phyloP scores from a whole-genome alignment of 2,888 invertebrate genomes.

The Ectropis crepuscularia region DNA sequence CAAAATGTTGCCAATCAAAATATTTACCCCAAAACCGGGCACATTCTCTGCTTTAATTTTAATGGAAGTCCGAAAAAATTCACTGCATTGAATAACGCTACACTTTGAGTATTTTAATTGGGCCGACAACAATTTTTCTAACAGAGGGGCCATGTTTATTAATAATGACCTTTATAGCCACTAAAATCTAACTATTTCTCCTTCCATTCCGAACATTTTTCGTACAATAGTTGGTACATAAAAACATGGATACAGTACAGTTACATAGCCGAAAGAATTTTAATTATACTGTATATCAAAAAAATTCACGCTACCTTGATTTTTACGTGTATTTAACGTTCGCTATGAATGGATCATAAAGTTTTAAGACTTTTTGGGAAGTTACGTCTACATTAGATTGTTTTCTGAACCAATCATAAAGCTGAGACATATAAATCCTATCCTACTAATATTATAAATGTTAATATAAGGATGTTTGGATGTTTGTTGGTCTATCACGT shows the following conservation, averaged over 20 bases:
- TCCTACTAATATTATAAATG: no score
- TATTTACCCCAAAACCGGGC: conserved; percentile 30
- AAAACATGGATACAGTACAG: conserved; percentile 47
- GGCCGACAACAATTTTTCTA: conserved; percentile 44
- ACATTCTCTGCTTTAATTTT: conserved; percentile 24
- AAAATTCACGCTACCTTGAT: conserved; percentile 58
- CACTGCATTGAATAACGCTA: conserved; percentile 27
- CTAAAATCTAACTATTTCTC: conserved; percentile 34
- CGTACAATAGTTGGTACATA: conserved; percentile 47
- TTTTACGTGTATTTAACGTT: conserved; percentile 48
- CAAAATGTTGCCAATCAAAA: conserved; percentile 33
- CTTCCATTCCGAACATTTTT: conserved; percentile 43
- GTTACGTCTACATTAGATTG: conserved; percentile 48
- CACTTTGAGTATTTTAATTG: conserved; percentile 43
- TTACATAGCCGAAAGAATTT: conserved; percentile 48
- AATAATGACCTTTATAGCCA: conserved; percentile 42
- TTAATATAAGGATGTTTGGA: no score
- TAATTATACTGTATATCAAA: conserved; percentile 58
- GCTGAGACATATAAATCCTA: background rate
- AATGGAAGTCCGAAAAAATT: conserved; percentile 30
- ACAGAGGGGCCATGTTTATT: conserved; percentile 48
- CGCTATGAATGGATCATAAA: conserved; percentile 57
- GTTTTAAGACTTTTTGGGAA: conserved; percentile 42
- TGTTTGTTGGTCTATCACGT: no score
- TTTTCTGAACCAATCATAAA: conserved; percentile 12